A percentile compares a stretch with the other conserved stretches of the same genome.
Evolutionary conservation across 2,888 invertebrate species (phyloP).

Genomic region (Spodoptera picta): DNA sequence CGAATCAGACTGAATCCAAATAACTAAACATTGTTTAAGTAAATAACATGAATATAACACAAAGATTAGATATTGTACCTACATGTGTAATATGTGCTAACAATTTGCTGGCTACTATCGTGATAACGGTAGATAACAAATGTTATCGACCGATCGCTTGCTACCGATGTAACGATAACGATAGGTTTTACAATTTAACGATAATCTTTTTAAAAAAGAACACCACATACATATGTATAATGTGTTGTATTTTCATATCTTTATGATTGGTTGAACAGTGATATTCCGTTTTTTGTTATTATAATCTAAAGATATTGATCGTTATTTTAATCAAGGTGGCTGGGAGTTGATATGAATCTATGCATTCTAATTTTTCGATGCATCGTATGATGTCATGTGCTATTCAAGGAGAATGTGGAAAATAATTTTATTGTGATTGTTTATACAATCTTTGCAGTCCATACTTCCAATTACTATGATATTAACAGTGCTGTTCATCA

Average conservation of each 20-base stretch:
- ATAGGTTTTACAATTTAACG: slow-evolving; percentile 26
- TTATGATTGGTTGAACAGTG: slow-evolving; percentile 2
- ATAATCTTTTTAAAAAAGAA: slow-evolving; percentile 32
- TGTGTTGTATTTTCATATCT: slow-evolving; percentile 10
- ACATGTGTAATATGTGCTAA: slow-evolving; percentile 50
- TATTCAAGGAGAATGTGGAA: no score
- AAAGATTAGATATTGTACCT: slow-evolving; percentile 36
- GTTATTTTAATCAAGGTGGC: no score
- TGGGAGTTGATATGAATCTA: no score
- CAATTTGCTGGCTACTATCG: slow-evolving; percentile 44
- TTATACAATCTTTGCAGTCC: no score
- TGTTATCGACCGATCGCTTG: slow-evolving; percentile 53
- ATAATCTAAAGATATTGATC: slow-evolving; percentile 3
- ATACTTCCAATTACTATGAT: no score
- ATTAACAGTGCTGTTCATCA: no score
- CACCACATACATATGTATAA: slow-evolving; percentile 12
- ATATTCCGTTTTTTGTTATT: not conserved
- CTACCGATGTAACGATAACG: slow-evolving; percentile 54
- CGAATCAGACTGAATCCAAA: slow-evolving; percentile 1
- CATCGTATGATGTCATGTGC: no score
- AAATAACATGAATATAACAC: slow-evolving; percentile 32
- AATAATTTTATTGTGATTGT: no score
- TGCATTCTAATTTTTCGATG: no score
- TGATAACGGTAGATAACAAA: slow-evolving; percentile 46
- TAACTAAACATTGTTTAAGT: slow-evolving; percentile 6